phyloP scores from a whole-genome alignment of 2,113 vertebrate species.

The Podarcis muralis region DNA sequence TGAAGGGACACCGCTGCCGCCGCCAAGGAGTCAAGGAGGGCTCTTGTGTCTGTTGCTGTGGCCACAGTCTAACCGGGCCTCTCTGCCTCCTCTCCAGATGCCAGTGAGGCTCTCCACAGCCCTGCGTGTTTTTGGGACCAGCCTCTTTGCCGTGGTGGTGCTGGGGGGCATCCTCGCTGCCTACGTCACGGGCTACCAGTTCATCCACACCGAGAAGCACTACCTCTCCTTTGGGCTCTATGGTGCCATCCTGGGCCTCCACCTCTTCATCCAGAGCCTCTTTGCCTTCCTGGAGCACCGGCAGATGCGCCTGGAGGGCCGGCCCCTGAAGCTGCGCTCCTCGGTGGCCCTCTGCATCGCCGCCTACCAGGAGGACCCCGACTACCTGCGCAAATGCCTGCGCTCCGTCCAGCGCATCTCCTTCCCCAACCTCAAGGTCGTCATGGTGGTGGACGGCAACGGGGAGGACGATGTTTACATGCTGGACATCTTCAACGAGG shows the following conservation, averaged over 20 bases:
- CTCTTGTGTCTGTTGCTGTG: not conserved
- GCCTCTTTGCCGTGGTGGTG: constrained; percentile 92
- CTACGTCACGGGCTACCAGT: constrained; percentile 97
- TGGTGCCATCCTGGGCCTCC: constrained; percentile 93
- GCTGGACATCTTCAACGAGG: constrained; percentile 96
- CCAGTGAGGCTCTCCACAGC: constrained; percentile 88
- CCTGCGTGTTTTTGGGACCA: constrained; percentile 89
- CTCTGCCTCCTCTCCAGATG: constrained; percentile 78
- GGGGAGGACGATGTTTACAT: constrained; percentile 92
- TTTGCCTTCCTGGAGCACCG: constrained; percentile 97
- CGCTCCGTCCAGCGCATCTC: constrained; percentile 88
- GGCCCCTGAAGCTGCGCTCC: constrained; percentile 74
- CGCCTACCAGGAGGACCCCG: constrained; percentile 94
- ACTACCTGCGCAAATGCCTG: constrained; percentile 95
- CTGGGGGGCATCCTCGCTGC: constrained; percentile 94
- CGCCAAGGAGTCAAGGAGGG: not conserved
- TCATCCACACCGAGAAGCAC: constrained; percentile 97
- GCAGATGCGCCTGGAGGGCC: constrained; percentile 82
- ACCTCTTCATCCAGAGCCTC: constrained; percentile 94
- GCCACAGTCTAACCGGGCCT: not conserved
- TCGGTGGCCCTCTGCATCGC: constrained; percentile 94
- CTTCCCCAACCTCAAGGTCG: constrained; percentile 91
- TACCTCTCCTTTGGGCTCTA: constrained; percentile 98
- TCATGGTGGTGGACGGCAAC: constrained; percentile 97
- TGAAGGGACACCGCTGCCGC: no score